phyloP scores from a whole-genome alignment of 2,113 vertebrate genomes.

The Anseranas semipalmata region DNA sequence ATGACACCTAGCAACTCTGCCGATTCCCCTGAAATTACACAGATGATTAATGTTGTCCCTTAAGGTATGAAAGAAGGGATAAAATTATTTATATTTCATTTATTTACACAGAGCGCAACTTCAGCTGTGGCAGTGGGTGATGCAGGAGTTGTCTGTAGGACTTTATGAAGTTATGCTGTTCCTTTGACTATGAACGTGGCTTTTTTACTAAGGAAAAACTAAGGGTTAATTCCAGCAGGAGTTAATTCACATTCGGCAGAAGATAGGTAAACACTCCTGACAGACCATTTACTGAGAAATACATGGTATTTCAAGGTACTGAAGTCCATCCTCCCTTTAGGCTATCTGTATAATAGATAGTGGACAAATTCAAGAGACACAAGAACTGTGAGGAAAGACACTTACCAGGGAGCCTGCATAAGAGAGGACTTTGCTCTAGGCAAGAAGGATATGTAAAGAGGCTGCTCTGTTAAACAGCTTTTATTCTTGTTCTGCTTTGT shows the following conservation, averaged over 20 bases:
- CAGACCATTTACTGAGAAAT: not conserved
- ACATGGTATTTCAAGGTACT: not conserved
- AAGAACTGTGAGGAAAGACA: not conserved
- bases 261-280: not conserved
- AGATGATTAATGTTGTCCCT: slow-evolving; percentile 14
- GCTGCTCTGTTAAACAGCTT: not conserved
- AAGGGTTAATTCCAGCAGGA: not conserved
- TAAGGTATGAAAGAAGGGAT: not conserved
- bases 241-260: not conserved
- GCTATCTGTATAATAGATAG: not conserved
- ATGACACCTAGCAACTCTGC: not conserved
- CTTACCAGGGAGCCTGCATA: not conserved
- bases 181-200: not conserved
- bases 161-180: not conserved
- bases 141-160: not conserved
- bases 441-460: not conserved
- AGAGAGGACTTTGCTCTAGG: not conserved
- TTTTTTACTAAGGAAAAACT: not conserved
- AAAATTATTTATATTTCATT: slow-evolving; percentile 36
- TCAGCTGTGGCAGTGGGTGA: not conserved
- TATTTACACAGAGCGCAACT: not conserved
- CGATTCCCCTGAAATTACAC: slow-evolving; percentile 26
- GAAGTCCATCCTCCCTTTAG: not conserved
- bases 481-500: not conserved
- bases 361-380: not conserved